phyloP scores from a whole-genome alignment of 2,797 vertebrate species.

The Anguilla megastoma region DNA sequence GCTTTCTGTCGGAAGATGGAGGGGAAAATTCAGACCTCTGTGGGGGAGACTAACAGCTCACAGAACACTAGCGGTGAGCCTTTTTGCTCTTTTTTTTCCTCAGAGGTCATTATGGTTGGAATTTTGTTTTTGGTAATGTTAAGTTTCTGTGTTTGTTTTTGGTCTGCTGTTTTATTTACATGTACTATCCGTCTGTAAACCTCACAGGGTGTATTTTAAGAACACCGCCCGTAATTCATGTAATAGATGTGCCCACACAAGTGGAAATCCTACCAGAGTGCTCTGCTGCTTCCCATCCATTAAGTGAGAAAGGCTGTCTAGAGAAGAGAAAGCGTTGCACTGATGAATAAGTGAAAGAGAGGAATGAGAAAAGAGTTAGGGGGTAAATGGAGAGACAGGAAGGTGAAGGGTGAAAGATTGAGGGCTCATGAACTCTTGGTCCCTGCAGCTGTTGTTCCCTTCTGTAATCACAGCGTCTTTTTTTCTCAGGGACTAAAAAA shows the following conservation, averaged over 20 bases:
- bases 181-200: background rate
- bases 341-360: background rate
- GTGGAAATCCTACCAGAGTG: background rate
- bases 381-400: background rate
- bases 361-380: background rate
- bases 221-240: background rate
- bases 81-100: slow-evolving; percentile 21
- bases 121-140: background rate
- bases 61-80: slow-evolving; percentile 94
- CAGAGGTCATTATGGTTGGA: background rate
- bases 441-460: background rate
- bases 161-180: background rate
- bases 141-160: background rate
- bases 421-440: background rate
- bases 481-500: slow-evolving; percentile 82
- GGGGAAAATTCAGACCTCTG: slow-evolving; percentile 86
- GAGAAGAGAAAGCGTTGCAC: background rate
- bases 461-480: slow-evolving; percentile 45
- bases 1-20: slow-evolving; percentile 90
- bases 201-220: background rate
- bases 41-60: slow-evolving; percentile 91
- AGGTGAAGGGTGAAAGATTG: background rate
- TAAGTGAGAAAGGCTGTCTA: background rate
- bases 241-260: background rate
- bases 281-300: background rate